Base-by-base conservation (phyloP, 64 coral and sea anemone species). In the Pocillopora damicornis region DNA sequence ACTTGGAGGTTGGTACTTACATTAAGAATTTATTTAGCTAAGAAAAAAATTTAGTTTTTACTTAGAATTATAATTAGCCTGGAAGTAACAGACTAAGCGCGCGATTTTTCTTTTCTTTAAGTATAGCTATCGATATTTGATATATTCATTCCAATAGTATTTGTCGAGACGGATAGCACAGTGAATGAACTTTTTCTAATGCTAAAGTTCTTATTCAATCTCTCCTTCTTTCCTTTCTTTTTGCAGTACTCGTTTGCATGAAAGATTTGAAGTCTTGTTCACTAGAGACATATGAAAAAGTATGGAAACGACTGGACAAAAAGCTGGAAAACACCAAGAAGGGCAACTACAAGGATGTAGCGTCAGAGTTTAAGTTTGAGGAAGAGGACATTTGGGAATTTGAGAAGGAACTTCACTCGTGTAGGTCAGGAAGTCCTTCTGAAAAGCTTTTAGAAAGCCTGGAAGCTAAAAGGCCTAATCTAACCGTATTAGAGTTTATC, bases 271-370 rank as follows among this genome's bases (percentile, higher is more conserved):
- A 59, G 37, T 78, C 0, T 1, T 10, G n/a, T 15, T 78, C 76
- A 22, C 22, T 59, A 4, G 77, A 79, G 12, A 58, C 56, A 14
- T 79, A 79, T 30, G 56, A 79, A 26, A 79, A n/a, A 59, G 77
- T 79, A 2, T 79, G 77, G 77, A 79, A 79, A 13, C 77, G 77
- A 59, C 22, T 79, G 22, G 77, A 79, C 77, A 79, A 79, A 30
- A 22, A 60, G 20, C 77, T 51, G 1, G 58, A 79, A 34, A 22
- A 58, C 59, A 26, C 77, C 26, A 79, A 61, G n/a, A 79, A 60
- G 57, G 77, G 77, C 11, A 18, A 79, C 77, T 79, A 60, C 37
- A 79, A 30, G n/a, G 8, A 23, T 61, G 77, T 79, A 9, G 77
- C 77, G 13, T 9, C 17, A 60, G 77, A 59, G 77, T 79, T 79